Evolutionary conservation across 2,113 vertebrate genomes (phyloP).

Genomic region (Amazona vittata): DNA sequence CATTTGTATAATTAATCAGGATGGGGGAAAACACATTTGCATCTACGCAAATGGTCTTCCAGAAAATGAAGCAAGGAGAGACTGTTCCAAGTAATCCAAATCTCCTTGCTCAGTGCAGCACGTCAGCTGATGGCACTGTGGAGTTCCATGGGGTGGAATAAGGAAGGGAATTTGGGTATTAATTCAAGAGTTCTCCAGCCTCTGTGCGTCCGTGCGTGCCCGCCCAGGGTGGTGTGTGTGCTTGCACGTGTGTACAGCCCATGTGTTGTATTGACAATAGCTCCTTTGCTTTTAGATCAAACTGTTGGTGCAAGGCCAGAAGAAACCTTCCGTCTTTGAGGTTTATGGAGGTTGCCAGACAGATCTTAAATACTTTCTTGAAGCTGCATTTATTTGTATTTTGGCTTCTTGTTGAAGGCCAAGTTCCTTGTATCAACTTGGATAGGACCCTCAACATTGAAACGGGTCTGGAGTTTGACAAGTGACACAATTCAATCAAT

Average conservation of each 20-base stretch:
- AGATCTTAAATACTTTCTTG: conserved; percentile 69
- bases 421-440: neutral
- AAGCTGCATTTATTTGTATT: conserved; percentile 54
- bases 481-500: conserved; percentile 68
- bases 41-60: neutral
- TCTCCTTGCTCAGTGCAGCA: neutral
- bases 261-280: conserved; percentile 48
- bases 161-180: neutral
- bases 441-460: neutral
- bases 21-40: neutral
- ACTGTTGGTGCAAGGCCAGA: conserved; percentile 70
- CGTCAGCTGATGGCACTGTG: fast-evolving
- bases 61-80: neutral
- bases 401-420: neutral
- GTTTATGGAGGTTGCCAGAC: conserved; percentile 76
- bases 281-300: conserved; percentile 76
- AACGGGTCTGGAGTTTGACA: conserved; percentile 36
- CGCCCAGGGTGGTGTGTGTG: neutral
- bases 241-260: neutral
- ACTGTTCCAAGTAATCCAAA: neutral
- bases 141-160: neutral
- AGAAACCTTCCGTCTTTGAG: conserved; percentile 72
- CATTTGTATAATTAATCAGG: neutral
- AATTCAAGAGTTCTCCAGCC: neutral
- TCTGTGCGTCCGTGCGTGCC: neutral